phyloP scores from a whole-genome alignment of 2,888 invertebrate species.

The Ophion obscuratus region DNA sequence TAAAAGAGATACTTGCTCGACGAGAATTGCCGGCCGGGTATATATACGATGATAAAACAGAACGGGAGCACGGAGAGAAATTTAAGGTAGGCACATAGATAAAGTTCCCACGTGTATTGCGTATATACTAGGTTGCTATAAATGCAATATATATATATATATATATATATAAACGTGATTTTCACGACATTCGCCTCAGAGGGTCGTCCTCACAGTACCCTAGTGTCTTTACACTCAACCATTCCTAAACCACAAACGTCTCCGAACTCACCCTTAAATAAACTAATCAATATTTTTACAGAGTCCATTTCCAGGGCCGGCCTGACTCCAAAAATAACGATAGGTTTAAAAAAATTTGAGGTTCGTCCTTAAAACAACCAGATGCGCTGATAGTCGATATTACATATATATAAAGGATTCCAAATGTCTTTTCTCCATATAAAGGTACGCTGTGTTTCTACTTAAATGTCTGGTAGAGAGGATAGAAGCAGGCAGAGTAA shows the following conservation, averaged over 20 bases:
- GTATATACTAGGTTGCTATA: not conserved
- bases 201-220: too few relatives aligned
- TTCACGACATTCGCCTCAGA: too few relatives aligned
- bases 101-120: conserved; percentile 22
- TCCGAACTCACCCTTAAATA: too few relatives aligned
- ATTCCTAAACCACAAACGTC: too few relatives aligned
- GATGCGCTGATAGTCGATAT: too few relatives aligned
- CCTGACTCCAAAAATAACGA: too few relatives aligned
- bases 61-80: conserved; percentile 14
- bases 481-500: conserved; percentile 67
- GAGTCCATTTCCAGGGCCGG: too few relatives aligned
- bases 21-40: conserved; percentile 3
- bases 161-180: not conserved
- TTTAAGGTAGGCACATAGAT: conserved; percentile 12
- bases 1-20: conserved; percentile 39
- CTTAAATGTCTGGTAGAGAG: conserved; percentile 43
- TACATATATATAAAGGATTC: not conserved
- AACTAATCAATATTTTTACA: too few relatives aligned
- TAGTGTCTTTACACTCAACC: too few relatives aligned
- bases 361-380: too few relatives aligned
- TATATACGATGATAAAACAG: conserved; percentile 26
- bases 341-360: too few relatives aligned
- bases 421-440: not conserved
- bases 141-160: too few relatives aligned
- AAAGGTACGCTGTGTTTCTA: conserved; percentile 47